Conservation (phyloP, 2,888 invertebrate genomes). For the Thecocarcelia acutangulata region DNA sequence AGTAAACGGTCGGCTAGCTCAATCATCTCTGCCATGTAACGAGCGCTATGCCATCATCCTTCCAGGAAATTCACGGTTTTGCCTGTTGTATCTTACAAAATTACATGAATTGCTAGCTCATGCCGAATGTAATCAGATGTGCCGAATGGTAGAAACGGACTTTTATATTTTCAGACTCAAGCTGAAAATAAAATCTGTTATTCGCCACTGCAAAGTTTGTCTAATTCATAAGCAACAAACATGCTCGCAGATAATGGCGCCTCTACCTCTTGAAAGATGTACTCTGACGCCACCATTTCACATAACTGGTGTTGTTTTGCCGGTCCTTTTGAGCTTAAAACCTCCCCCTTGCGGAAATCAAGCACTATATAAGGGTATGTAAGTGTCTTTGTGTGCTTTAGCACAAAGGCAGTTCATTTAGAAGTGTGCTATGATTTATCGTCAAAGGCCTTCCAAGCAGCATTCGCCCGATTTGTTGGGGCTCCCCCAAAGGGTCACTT, state of each 20-base stretch:
- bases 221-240: too few relatives aligned
- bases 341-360: background rate
- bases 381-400: too few relatives aligned
- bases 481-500: slow-evolving; percentile 29
- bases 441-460: too few relatives aligned
- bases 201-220: background rate
- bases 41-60: slow-evolving; percentile 7
- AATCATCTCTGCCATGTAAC: background rate
- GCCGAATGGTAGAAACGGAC: slow-evolving; percentile 3
- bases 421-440: background rate
- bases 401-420: background rate
- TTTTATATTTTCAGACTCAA: slow-evolving; percentile 1
- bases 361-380: background rate
- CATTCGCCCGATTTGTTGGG: slow-evolving; percentile 21
- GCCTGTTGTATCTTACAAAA: background rate
- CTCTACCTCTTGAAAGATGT: too few relatives aligned
- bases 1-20: too few relatives aligned
- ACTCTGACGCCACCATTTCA: background rate
- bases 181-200: too few relatives aligned
- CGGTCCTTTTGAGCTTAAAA: background rate
- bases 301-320: background rate
- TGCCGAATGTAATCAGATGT: too few relatives aligned
- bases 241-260: too few relatives aligned
- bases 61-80: background rate
- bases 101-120: background rate